Base-by-base conservation (phyloP, 2,113 vertebrate genomes). In the Arenaria interpres region DNA sequence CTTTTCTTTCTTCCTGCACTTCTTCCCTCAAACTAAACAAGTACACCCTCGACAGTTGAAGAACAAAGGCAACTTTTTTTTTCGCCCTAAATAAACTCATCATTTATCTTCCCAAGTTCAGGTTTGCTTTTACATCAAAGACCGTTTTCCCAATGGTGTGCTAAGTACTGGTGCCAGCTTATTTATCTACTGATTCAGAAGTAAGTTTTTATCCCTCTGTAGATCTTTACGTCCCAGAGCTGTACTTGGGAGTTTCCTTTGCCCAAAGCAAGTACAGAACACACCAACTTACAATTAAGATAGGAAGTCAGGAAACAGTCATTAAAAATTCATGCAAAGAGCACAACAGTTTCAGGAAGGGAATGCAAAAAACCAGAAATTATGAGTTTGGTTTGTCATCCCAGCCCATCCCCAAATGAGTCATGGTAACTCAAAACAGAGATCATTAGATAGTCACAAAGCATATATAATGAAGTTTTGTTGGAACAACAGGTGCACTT, bases 361-460 rank as follows among this genome's bases (percentile, higher is more conserved):
- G 24, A 91, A 85, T 3, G 23, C 43, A 56, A 86, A 78, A 78
- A 74, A 15, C 2, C 32, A 63, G 39, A 81, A 90, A 39, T 6
- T 84, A 79, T 57, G 57, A 89, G 54, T 77, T 75, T 19, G 11
- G 39, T 73, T 91, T 90, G 85, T 54, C 90, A 95, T 73, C 78
- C 46, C 41, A 77, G 74, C 48, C 93, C 54, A 85, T 88, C 63
- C 95, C 67, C 63, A 85, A 50, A 66, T 93, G 91, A 90, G 71
- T 85, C 96, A 96, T 3, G 7, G 32, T n/a, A 91, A 93, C 53
- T 72, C 85, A 95, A 88, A 95, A 73, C 85, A 82, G 41, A 68
- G 87, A 91, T 67, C 62, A 89, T 88, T 85, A 66, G 62, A 76
- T 19, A 86, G 62, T 50, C 71, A 79, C 74, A 91, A 79, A 79